Evolutionary conservation across 2,113 vertebrate species (phyloP).

Genomic region (Mesocricetus auratus): DNA sequence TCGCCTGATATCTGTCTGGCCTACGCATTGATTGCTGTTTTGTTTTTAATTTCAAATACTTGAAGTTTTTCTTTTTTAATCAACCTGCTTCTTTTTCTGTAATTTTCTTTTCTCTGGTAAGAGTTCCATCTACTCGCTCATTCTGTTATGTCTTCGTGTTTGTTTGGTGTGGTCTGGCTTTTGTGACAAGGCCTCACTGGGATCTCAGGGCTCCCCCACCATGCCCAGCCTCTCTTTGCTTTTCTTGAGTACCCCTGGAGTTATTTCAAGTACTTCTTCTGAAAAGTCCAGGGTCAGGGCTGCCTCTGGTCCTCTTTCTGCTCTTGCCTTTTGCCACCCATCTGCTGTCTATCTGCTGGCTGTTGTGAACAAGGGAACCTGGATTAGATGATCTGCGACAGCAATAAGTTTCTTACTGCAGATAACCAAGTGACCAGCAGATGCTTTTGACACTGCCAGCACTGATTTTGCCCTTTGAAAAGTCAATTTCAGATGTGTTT

Average conservation of each 20-base stretch:
- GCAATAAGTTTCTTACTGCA: not conserved
- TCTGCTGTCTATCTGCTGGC: not conserved
- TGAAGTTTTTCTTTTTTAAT: not conserved
- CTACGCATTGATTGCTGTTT: not conserved
- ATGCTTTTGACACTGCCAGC: not conserved
- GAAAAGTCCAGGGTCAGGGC: not conserved
- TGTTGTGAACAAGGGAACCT: not conserved
- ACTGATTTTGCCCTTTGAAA: not conserved
- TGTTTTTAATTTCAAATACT: not conserved
- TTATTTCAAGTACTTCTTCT: slow-evolving; percentile 24
- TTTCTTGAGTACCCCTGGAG: not conserved
- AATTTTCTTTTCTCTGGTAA: not conserved
- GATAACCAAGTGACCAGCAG: not conserved
- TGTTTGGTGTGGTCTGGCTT: not conserved
- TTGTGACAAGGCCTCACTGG: not conserved
- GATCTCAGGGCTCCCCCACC: not conserved
- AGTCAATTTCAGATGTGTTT: slow-evolving; percentile 20
- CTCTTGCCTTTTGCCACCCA: not conserved
- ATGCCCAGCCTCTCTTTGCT: not conserved
- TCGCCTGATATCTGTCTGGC: not conserved
- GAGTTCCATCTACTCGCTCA: not conserved
- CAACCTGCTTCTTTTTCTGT: not conserved
- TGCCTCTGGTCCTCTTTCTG: not conserved
- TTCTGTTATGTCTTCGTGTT: not conserved
- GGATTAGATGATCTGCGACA: not conserved